Evolutionary conservation across 2,113 vertebrate genomes (phyloP).

Genomic region (Elephantulus edwardii): DNA sequence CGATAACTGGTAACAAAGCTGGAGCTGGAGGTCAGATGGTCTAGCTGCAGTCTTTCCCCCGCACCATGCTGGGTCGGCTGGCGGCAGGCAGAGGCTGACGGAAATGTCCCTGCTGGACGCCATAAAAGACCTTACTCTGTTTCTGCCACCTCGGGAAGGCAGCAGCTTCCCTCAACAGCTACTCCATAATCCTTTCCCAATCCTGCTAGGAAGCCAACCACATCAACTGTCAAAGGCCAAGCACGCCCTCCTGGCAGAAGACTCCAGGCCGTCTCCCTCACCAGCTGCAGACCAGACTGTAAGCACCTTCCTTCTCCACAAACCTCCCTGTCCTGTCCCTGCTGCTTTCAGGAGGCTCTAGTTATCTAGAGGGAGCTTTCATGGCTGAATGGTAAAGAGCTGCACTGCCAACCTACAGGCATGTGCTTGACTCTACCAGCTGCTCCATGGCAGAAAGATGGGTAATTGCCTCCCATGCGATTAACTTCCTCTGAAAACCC

Average conservation of each 20-base stretch:
- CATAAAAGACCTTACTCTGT: not conserved
- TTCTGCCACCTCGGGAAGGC: rapidly evolving
- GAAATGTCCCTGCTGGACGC: not conserved
- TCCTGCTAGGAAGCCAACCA: not conserved
- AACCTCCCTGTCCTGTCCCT: not conserved
- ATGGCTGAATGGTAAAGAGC: too few species aligned
- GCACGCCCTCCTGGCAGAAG: too few species aligned
- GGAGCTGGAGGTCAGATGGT: not conserved
- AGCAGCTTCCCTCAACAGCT: not conserved
- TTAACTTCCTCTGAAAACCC: too few species aligned
- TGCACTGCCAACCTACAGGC: too few species aligned
- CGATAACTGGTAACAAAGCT: not conserved
- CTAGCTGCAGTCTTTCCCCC: too few species aligned
- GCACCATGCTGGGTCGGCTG: not conserved
- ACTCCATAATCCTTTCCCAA: not conserved
- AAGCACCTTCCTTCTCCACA: not conserved
- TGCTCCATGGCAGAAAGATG: too few species aligned
- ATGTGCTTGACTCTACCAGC: too few species aligned
- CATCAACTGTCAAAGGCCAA: not conserved
- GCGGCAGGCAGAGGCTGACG: not conserved
- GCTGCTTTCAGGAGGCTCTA: not conserved
- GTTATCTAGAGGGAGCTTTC: too few species aligned
- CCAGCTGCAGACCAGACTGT: not conserved
- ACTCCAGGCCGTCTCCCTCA: not conserved
- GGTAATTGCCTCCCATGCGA: too few species aligned